Evolutionary conservation across 2,797 vertebrate species (phyloP).

Genomic region (Melanogrammus aeglefinus): DNA sequence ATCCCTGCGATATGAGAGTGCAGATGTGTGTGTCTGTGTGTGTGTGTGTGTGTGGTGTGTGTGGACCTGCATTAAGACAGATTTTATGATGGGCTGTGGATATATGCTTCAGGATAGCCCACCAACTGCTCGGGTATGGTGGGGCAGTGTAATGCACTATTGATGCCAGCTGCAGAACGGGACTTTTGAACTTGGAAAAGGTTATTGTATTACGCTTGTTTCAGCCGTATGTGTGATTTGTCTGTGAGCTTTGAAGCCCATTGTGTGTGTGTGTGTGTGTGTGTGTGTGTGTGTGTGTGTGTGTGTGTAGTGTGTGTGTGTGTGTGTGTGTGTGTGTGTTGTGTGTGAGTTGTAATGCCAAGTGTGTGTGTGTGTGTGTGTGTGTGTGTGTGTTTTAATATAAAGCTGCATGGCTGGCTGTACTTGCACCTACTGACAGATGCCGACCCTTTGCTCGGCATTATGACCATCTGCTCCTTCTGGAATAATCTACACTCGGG

Average conservation of each 20-base stretch:
- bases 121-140: background rate
- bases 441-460: background rate
- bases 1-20: background rate
- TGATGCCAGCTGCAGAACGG: background rate
- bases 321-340: slow-evolving; percentile 17
- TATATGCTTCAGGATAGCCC: background rate
- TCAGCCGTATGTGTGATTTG: background rate
- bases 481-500: background rate
- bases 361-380: slow-evolving; percentile 5
- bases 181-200: background rate
- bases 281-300: slow-evolving; percentile 2
- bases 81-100: background rate
- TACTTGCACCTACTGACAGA: background rate
- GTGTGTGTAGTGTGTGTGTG: background rate
- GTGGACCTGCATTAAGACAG: background rate
- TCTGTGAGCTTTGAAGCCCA: background rate
- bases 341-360: no score
- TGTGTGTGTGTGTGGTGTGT: no score
- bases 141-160: background rate
- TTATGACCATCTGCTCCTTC: background rate
- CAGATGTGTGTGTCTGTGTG: background rate
- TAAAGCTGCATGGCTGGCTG: background rate
- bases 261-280: background rate
- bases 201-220: background rate
- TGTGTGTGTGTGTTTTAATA: slow-evolving; percentile 5